These are phyloP conservation scores for Oegoconia quadripuncta DNA, from an alignment of 2,888 invertebrate species.

Conservation along the genomic window DNA sequence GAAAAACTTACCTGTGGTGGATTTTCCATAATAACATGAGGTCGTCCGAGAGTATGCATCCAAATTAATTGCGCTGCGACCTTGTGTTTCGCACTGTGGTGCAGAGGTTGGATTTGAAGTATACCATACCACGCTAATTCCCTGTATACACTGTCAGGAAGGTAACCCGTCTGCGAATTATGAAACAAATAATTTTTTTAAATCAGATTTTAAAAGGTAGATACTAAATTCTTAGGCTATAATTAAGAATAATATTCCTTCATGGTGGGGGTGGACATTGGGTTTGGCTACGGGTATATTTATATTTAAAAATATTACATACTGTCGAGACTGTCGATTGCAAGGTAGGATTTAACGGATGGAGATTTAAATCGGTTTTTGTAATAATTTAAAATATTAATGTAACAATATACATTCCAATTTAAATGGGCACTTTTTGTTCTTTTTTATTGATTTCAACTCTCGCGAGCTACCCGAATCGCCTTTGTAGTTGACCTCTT, in stretches of 20 bases:
- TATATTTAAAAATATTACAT: too few species aligned
- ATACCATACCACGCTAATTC: conserved; percentile 74
- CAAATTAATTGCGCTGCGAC: conserved; percentile 69
- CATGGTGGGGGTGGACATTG: too few species aligned
- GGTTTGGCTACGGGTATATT: too few species aligned
- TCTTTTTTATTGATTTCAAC: too few species aligned
- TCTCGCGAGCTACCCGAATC: too few species aligned
- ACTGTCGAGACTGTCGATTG: too few species aligned
- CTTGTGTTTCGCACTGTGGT: conserved; percentile 65
- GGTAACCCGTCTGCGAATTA: conserved; percentile 58
- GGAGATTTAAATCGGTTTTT: too few species aligned
- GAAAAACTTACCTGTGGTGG: conserved; percentile 55
- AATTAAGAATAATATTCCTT: not conserved
- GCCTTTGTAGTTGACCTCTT: too few species aligned
- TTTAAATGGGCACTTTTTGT: too few species aligned
- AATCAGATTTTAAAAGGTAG: not conserved
- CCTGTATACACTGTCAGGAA: conserved; percentile 68
- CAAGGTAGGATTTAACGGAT: too few species aligned
- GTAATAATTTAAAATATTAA: too few species aligned
- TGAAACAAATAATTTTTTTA: not conserved
- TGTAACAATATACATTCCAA: too few species aligned
- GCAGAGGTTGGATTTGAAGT: conserved; percentile 65
- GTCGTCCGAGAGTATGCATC: conserved; percentile 69
- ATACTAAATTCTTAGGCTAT: not conserved
- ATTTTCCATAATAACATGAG: conserved; percentile 69